A percentile compares a stretch with the other conserved stretches of the same genome.
These are phyloP conservation scores for Discoglossus pictus DNA, from an alignment of 2,797 vertebrate species.

Conservation along the genomic window DNA sequence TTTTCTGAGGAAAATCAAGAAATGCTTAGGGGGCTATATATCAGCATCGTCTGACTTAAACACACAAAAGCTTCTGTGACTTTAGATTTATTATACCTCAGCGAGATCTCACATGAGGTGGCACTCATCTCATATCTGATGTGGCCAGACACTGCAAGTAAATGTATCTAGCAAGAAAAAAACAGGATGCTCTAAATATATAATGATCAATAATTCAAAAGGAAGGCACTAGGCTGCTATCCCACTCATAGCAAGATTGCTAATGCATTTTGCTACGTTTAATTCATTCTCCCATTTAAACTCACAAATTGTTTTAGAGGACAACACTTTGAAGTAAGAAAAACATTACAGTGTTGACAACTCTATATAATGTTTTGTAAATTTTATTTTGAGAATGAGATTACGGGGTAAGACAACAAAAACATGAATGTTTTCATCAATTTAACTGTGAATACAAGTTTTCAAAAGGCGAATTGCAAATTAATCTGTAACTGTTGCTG, in stretches of 20 bases:
- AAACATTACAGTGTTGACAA: conserved; percentile 63
- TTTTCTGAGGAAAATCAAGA: too few species aligned
- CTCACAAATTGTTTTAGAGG: conserved; percentile 54
- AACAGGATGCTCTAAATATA: conserved; percentile 63
- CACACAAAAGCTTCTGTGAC: background rate
- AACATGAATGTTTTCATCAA: too few species aligned
- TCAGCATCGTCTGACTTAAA: background rate
- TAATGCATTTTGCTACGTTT: conserved; percentile 63
- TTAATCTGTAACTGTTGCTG: too few species aligned
- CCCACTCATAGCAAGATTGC: conserved; percentile 56
- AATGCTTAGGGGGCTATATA: too few species aligned
- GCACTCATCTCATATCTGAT: conserved; percentile 4
- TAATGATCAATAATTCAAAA: conserved; percentile 62
- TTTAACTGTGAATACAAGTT: too few species aligned
- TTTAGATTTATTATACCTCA: too few species aligned
- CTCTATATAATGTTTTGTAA: too few species aligned
- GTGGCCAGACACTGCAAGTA: conserved; percentile 21
- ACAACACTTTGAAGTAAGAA: conserved; percentile 62
- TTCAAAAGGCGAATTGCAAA: too few species aligned
- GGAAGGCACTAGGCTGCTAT: conserved; percentile 58
- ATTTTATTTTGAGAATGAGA: too few species aligned
- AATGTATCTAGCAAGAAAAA: conserved; percentile 49
- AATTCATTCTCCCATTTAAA: conserved; percentile 59
- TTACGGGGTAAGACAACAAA: too few species aligned
- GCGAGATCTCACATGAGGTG: background rate